Percentiles rank a stretch among this genome's conserved stretches.
Conservation (phyloP, 2,797 vertebrate genomes). For the Emydoidea blandingii region DNA sequence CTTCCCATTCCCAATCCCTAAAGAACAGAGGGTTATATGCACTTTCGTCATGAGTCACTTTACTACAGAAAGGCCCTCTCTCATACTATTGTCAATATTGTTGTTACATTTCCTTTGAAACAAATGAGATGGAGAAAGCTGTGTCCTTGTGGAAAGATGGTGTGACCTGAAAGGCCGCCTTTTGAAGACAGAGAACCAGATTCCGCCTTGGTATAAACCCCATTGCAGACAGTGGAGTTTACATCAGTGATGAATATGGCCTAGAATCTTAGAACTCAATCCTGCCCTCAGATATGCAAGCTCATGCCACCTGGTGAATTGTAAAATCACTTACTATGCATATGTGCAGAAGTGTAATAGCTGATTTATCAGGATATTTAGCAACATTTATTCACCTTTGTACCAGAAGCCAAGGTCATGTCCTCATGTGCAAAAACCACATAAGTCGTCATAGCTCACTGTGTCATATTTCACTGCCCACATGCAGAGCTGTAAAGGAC, state of each 20-base stretch:
- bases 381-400: not conserved
- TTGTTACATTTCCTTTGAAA: not conserved
- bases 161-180: not conserved
- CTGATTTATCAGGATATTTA: not conserved
- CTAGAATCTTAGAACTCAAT: not conserved
- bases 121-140: not conserved
- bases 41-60: slow-evolving; percentile 38
- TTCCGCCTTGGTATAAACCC: fast-evolving
- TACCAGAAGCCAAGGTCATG: not conserved
- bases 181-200: not conserved
- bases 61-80: slow-evolving; percentile 33
- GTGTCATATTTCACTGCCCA: not conserved
- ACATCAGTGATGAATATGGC: not conserved
- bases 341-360: fast-evolving
- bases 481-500: fast-evolving
- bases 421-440: not conserved
- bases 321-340: not conserved
- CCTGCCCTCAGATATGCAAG: not conserved
- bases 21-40: slow-evolving; percentile 46
- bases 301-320: fast-evolving
- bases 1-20: slow-evolving; percentile 71
- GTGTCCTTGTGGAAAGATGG: fast-evolving
- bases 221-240: fast-evolving
- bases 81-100: not conserved
- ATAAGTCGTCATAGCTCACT: not conserved